A percentile compares a stretch with the other conserved stretches of the same genome.
Conservation (phyloP, 2,888 invertebrate species). For the Zonitis immaculata region DNA sequence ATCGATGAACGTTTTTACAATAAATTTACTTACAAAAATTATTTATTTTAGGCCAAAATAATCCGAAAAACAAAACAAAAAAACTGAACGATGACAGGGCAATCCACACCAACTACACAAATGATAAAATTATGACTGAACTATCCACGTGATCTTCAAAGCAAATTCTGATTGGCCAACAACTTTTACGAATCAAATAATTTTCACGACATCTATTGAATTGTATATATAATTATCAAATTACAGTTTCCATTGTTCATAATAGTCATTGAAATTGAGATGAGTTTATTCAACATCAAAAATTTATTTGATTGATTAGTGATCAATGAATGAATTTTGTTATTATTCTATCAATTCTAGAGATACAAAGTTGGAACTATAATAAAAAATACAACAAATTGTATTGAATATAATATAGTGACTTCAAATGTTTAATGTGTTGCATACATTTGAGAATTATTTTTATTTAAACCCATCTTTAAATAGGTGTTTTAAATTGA, state of each 20-base stretch:
- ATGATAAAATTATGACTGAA: slow-evolving; percentile 16
- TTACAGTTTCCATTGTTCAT: too few species aligned
- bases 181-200: not conserved
- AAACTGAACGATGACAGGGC: slow-evolving; percentile 34
- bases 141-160: slow-evolving; percentile 8
- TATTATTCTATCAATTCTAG: too few species aligned
- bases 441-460: not conserved
- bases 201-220: slow-evolving; percentile 2
- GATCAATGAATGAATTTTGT: too few species aligned
- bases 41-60: slow-evolving; percentile 20
- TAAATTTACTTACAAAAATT: slow-evolving; percentile 16
- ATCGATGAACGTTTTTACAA: not conserved
- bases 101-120: slow-evolving; percentile 36
- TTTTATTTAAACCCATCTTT: not conserved
- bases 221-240: too few species aligned
- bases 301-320: too few species aligned
- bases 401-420: too few species aligned
- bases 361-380: too few species aligned
- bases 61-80: slow-evolving; percentile 12
- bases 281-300: too few species aligned
- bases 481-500: not conserved
- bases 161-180: slow-evolving; percentile 2
- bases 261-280: too few species aligned
- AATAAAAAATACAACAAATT: too few species aligned
- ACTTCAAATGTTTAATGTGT: not conserved